Percentiles rank a stretch among this genome's conserved stretches.
Evolutionary conservation across 1,140 invertebrate species (phyloP).

Genomic region (Mycetomoellerius zeteki): DNA sequence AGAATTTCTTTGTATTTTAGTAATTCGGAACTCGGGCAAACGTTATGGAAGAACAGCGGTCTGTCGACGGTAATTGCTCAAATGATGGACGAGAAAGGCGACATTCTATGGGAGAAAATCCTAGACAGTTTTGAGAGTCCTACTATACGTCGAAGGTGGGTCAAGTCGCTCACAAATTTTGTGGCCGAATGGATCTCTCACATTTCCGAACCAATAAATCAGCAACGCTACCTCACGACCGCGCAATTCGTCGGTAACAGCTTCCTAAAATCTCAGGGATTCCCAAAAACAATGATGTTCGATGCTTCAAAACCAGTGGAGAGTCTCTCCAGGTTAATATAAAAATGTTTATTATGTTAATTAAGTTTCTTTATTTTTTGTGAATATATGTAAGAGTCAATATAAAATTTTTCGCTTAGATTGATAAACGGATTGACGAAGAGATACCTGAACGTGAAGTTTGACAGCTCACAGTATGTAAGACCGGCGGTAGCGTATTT

Average conservation of each 20-base stretch:
- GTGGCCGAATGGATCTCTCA: slow-evolving; percentile 92
- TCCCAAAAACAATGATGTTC: slow-evolving; percentile 91
- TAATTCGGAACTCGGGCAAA: slow-evolving; percentile 92
- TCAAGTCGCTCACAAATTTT: slow-evolving; percentile 91
- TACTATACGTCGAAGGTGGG: slow-evolving; percentile 92
- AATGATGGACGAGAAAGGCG: slow-evolving; percentile 89
- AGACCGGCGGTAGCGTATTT: slow-evolving; percentile 91
- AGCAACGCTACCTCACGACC: slow-evolving; percentile 91
- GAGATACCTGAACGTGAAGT: slow-evolving; percentile 90
- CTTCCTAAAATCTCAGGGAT: slow-evolving; percentile 92
- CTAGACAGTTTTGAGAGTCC: slow-evolving; percentile 93
- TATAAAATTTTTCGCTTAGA: slow-evolving; percentile 63
- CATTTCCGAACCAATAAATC: slow-evolving; percentile 91
- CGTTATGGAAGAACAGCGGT: slow-evolving; percentile 91
- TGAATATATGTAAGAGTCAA: slow-evolving; percentile 5
- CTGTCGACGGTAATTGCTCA: slow-evolving; percentile 89
- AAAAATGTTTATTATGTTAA: neutral
- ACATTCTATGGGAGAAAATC: slow-evolving; percentile 90
- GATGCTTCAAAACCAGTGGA: slow-evolving; percentile 90
- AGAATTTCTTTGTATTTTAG: slow-evolving; percentile 79
- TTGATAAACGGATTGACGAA: slow-evolving; percentile 90
- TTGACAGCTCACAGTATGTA: slow-evolving; percentile 91
- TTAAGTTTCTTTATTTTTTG: neutral
- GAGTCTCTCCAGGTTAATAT: slow-evolving; percentile 87
- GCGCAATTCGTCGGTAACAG: slow-evolving; percentile 91